phyloP scores from a whole-genome alignment of 2,113 vertebrate genomes.

The Chaetura pelagica region DNA sequence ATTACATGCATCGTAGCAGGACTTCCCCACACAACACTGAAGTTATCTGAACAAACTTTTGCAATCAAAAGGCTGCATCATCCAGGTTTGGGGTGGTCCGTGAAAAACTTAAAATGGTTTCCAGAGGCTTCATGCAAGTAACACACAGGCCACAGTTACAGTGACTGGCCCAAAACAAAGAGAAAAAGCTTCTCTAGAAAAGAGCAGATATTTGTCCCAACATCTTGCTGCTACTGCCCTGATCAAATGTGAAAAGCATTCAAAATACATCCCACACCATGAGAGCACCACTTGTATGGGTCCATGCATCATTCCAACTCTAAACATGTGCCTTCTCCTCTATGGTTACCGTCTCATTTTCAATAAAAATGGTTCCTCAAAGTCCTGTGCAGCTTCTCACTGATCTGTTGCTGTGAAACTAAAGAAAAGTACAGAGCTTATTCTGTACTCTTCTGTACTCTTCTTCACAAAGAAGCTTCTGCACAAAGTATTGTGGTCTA shows the following conservation, averaged over 20 bases:
- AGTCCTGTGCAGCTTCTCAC: background rate
- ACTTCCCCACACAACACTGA: background rate
- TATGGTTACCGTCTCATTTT: background rate
- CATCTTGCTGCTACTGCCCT: background rate
- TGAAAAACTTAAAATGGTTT: background rate
- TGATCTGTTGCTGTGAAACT: background rate
- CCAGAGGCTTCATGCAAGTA: background rate
- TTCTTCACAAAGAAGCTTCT: too few species aligned
- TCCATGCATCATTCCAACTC: background rate
- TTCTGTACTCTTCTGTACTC: too few species aligned
- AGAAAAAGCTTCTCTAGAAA: background rate
- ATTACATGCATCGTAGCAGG: background rate
- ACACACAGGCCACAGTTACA: background rate
- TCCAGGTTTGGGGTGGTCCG: background rate
- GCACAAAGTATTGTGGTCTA: background rate
- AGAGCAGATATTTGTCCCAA: background rate
- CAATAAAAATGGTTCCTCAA: background rate
- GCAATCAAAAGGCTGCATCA: background rate
- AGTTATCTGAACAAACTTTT: background rate
- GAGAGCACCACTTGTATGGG: background rate
- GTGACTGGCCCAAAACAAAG: background rate
- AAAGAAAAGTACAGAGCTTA: background rate
- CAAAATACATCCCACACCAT: background rate
- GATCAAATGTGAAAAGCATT: background rate
- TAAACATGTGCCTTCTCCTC: background rate